Percentiles rank a stretch among this genome's conserved stretches.
These are phyloP conservation scores for Chymomyza caudatula DNA, from an alignment of 2,888 invertebrate genomes.

Conservation along the genomic window DNA sequence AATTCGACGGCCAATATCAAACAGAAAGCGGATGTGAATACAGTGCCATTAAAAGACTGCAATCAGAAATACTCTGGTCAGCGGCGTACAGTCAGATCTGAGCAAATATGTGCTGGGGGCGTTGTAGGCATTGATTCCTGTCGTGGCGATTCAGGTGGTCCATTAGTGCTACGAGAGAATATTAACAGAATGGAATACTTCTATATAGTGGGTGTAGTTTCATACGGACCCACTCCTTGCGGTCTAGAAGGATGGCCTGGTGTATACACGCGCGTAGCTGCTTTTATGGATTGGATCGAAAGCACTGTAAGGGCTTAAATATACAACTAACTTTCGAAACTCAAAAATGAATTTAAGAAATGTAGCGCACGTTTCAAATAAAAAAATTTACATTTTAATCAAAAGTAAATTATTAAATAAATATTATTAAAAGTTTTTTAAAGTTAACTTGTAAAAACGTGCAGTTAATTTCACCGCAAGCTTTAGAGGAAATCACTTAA, in stretches of 20 bases:
- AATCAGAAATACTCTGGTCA: constrained; percentile 79
- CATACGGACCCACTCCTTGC: constrained; percentile 82
- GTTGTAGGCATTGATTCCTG: constrained; percentile 80
- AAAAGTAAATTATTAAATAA: neutral
- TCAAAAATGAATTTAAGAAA: too few relatives aligned
- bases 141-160: constrained; percentile 82
- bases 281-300: constrained; percentile 81
- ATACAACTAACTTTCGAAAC: neutral
- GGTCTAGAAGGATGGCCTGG: constrained; percentile 82
- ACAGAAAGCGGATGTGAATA: constrained; percentile 79
- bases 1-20: constrained; percentile 80
- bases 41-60: constrained; percentile 79
- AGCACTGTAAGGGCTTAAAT: constrained; percentile 65
- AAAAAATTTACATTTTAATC: neutral
- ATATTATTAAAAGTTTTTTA: neutral
- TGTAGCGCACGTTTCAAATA: neutral
- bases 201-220: constrained; percentile 81
- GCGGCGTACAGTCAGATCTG: constrained; percentile 76
- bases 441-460: neutral
- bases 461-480: neutral
- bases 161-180: constrained; percentile 78
- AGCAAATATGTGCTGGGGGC: constrained; percentile 83
- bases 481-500: neutral
- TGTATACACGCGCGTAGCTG: constrained; percentile 81
- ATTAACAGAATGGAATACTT: constrained; percentile 78